Percentiles rank a stretch among this genome's conserved stretches.
Conservation (phyloP, 2,797 vertebrate genomes). For the Eulemur rubriventer region DNA sequence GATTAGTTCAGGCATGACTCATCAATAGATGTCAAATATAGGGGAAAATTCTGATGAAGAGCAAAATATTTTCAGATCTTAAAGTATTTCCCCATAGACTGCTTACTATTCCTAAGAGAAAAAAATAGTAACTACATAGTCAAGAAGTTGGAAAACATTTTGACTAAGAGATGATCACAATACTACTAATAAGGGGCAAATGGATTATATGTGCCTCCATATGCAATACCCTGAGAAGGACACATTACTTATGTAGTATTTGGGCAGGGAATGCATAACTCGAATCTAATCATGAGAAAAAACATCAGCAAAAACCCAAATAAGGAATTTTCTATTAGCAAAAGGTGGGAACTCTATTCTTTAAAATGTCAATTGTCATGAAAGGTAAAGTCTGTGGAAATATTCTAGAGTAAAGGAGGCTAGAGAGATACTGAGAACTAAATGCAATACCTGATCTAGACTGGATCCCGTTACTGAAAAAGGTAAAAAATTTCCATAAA, state of each 20-base stretch:
- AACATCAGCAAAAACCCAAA: not conserved
- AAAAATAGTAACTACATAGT: constrained; percentile 9
- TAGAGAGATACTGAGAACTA: not conserved
- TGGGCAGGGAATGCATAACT: not conserved
- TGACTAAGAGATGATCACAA: constrained; percentile 45
- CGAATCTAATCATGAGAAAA: not conserved
- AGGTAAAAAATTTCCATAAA: not conserved
- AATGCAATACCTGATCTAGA: not conserved
- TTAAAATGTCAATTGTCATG: constrained; percentile 7
- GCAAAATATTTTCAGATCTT: constrained; percentile 1
- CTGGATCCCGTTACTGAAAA: not conserved
- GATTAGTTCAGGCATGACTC: not conserved
- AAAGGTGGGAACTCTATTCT: not conserved
- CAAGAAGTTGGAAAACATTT: constrained; percentile 46
- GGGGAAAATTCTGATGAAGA: constrained; percentile 21
- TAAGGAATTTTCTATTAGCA: not conserved
- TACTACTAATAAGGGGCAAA: constrained; percentile 14
- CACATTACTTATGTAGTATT: not conserved
- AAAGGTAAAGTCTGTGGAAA: constrained; percentile 22
- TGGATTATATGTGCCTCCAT: not conserved
- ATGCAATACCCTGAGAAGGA: not conserved
- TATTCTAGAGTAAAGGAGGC: not conserved
- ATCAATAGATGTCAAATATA: not conserved
- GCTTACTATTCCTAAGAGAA: not conserved
- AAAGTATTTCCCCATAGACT: not conserved